Percentiles rank a stretch among this genome's conserved stretches.
These are phyloP conservation scores for Bombus sibiricus DNA, from an alignment of 1,140 invertebrate genomes.

Conservation along the genomic window DNA sequence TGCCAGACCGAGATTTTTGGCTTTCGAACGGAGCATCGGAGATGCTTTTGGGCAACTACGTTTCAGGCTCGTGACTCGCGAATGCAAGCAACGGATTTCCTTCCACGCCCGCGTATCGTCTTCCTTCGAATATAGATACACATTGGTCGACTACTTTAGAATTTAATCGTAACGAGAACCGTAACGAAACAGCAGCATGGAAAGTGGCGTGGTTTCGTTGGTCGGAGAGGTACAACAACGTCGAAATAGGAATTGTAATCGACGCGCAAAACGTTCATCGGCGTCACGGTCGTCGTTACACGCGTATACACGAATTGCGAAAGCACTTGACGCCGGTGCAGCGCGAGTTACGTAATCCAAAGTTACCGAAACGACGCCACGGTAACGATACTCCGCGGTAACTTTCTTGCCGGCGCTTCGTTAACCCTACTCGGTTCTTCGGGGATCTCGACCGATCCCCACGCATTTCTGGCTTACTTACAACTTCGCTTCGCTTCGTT, in stretches of 20 bases:
- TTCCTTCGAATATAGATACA: too few relatives aligned
- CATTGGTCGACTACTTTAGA: too few relatives aligned
- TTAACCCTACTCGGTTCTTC: background rate
- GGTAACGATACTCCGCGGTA: constrained; percentile 15
- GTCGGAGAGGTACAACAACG: too few relatives aligned
- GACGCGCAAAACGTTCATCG: background rate
- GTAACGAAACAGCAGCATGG: too few relatives aligned
- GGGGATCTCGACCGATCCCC: constrained; percentile 1
- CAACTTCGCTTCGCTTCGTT: constrained; percentile 10
- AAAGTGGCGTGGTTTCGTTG: background rate
- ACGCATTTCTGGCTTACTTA: constrained; percentile 21
- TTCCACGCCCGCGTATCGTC: too few relatives aligned
- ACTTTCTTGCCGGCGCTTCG: constrained; percentile 31
- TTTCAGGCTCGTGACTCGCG: too few relatives aligned
- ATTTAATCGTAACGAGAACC: too few relatives aligned
- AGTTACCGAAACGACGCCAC: constrained; percentile 32
- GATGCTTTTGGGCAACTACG: too few relatives aligned
- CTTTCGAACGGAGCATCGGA: too few relatives aligned
- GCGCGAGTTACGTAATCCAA: constrained; percentile 18
- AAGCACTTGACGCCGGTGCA: constrained; percentile 16
- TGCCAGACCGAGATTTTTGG: background rate
- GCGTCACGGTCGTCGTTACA: background rate
- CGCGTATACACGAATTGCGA: background rate
- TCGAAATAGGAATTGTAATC: too few relatives aligned
- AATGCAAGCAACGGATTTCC: too few relatives aligned